Base-by-base conservation (phyloP, 1,140 invertebrate genomes). In the Listronotus bonariensis region DNA sequence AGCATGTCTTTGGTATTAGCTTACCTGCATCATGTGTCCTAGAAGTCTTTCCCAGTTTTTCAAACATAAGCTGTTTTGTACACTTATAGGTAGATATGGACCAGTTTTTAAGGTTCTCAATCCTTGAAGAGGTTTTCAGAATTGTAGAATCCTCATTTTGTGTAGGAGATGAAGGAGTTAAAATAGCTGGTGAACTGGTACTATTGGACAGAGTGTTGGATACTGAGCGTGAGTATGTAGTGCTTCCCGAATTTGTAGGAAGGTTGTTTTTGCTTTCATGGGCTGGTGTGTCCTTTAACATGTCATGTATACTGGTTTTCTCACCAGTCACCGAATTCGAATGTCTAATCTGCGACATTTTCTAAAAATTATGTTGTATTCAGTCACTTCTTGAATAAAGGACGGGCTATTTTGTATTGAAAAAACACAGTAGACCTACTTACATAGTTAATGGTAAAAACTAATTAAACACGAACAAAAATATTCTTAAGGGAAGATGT, bases 21-120 rank as follows among this genome's bases (percentile, higher is more conserved):
- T 78, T 78, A 91, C 89, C 92, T 71, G 91, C 87, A 81, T 97
- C 93, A 57, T 95, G 89, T 36, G 95, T 97, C 64, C 93, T 84
- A 12, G 93, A 93, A 40, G 92, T 89, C 83, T 97, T 97, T 3
- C 96, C 96, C 45, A 98, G 82, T 80, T 94, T 96, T 78, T 98
- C 95, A 74, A 95, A 93, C 80, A 98, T 89, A 43, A 96, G 83
- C 78, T 98, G 96, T 70, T 92, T 92, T 0, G 95, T 97, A 77
- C 95, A 98, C 80, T 98, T 98, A 77, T 96, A 98, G 1, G 96
- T 97, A 57, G 95, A 96, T 75, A 97, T 92, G 74, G 94, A 93
- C 96, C 96, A 98, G 75, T 93, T 94, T 78, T 93, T 94, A 41
- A 98, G 83, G 38, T 89, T 88, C 78, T 97, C 95, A 76, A 98